phyloP scores from a whole-genome alignment of 2,797 vertebrate species.

The Chaenodraco wilsoni region DNA sequence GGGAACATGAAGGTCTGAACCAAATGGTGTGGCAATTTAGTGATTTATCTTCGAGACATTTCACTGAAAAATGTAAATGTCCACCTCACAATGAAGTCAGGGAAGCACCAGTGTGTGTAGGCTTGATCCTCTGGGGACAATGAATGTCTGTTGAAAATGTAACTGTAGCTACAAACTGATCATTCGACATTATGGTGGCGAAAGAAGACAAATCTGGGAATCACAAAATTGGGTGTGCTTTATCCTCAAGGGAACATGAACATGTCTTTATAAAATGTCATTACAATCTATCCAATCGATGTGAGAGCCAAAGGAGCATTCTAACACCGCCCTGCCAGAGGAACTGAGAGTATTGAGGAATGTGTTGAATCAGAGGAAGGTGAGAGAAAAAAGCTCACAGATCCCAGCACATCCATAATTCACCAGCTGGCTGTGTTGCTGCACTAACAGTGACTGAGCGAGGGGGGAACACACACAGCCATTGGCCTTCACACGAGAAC shows the following conservation, averaged over 20 bases:
- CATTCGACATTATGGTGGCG: too few species aligned
- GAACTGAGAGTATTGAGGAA: neutral
- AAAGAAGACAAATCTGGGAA: too few species aligned
- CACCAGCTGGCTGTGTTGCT: conserved; percentile 29
- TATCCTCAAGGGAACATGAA: neutral
- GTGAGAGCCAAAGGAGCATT: neutral
- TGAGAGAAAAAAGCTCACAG: conserved; percentile 37
- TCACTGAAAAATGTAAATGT: too few species aligned
- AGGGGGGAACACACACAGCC: neutral
- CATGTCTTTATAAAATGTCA: neutral
- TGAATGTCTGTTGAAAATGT: neutral
- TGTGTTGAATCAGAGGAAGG: conserved; percentile 13
- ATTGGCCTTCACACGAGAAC: neutral
- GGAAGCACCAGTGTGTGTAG: neutral
- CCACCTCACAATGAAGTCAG: too few species aligned
- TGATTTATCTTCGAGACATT: too few species aligned
- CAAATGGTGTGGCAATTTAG: too few species aligned
- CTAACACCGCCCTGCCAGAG: neutral
- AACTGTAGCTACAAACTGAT: too few species aligned
- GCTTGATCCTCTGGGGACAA: neutral
- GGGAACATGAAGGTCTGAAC: too few species aligned
- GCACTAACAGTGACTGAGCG: conserved; percentile 10
- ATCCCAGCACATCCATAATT: conserved; percentile 54
- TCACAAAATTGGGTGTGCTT: neutral
- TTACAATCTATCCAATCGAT: neutral